phyloP scores from a whole-genome alignment of 1,140 invertebrate genomes.

The Cryptotermes secundus region DNA sequence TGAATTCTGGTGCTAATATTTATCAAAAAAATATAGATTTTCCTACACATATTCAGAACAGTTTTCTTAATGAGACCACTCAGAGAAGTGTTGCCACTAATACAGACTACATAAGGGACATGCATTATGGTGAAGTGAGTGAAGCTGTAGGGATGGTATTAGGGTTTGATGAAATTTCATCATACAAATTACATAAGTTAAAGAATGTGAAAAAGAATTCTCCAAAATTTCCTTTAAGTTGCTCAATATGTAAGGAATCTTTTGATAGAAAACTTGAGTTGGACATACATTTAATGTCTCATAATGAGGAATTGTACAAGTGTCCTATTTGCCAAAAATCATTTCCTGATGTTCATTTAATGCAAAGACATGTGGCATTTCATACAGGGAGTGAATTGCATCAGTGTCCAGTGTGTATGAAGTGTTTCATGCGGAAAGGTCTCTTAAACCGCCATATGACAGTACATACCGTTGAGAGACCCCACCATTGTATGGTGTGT shows the following conservation, averaged over 20 bases:
- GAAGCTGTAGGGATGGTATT: not conserved
- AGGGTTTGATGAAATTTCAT: conserved; percentile 6
- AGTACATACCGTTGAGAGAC: not conserved
- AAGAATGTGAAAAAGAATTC: not conserved
- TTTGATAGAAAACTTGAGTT: conserved; percentile 1
- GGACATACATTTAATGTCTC: conserved; percentile 12
- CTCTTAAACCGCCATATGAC: conserved; percentile 11
- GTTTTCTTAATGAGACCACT: not conserved
- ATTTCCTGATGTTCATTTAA: conserved; percentile 6
- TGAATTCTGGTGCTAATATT: not conserved
- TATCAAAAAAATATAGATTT: not conserved
- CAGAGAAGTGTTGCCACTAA: conserved; percentile 9
- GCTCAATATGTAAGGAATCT: not conserved
- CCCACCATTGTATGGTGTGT: not conserved
- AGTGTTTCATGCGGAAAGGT: conserved; percentile 15
- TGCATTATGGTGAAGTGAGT: not conserved
- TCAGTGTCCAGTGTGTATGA: conserved; percentile 15
- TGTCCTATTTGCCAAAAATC: conserved; percentile 5
- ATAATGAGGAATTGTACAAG: not conserved
- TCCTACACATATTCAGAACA: not conserved
- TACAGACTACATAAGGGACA: conserved; percentile 2
- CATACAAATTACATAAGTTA: conserved; percentile 13
- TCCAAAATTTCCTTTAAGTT: not conserved
- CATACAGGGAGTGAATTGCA: conserved; percentile 11
- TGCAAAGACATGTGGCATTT: conserved; percentile 1